phyloP scores from a whole-genome alignment of 2,113 vertebrate genomes.

The Centropus unirufus region DNA sequence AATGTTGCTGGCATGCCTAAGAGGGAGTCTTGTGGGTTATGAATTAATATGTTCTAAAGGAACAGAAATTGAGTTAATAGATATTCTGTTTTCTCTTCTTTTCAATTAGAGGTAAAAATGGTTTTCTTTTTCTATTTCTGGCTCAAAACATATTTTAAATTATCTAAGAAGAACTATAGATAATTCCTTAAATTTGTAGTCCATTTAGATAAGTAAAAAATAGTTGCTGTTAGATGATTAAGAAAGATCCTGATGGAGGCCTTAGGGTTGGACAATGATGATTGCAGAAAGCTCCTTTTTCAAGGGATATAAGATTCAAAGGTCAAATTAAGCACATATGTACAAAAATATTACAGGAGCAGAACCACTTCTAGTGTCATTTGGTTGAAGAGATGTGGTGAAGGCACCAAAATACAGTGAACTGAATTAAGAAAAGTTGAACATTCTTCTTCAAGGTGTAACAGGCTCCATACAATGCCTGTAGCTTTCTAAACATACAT shows the following conservation, averaged over 20 bases:
- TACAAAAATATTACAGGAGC: not conserved
- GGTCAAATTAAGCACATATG: not conserved
- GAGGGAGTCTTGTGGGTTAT: not conserved
- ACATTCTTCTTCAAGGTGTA: not conserved
- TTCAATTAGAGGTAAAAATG: slow-evolving; percentile 38
- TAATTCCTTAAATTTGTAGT: not conserved
- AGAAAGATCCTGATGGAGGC: not conserved
- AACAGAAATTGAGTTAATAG: not conserved
- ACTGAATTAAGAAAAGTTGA: not conserved
- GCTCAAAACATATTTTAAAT: not conserved
- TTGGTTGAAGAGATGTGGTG: not conserved
- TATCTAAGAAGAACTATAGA: not conserved
- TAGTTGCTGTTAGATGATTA: not conserved
- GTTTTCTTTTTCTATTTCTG: not conserved
- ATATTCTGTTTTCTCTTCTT: not conserved
- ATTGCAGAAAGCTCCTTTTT: not conserved
- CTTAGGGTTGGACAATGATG: not conserved
- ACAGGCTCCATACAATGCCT: not conserved
- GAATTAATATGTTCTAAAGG: not conserved
- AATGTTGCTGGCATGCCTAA: not conserved
- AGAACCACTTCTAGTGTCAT: not conserved
- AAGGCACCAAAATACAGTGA: not conserved
- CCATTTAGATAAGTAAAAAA: not conserved
- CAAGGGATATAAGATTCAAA: not conserved
- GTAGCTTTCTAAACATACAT: not conserved